These are phyloP conservation scores for Papilio gigon DNA, from an alignment of 2,888 invertebrate species.

Conservation along the genomic window DNA sequence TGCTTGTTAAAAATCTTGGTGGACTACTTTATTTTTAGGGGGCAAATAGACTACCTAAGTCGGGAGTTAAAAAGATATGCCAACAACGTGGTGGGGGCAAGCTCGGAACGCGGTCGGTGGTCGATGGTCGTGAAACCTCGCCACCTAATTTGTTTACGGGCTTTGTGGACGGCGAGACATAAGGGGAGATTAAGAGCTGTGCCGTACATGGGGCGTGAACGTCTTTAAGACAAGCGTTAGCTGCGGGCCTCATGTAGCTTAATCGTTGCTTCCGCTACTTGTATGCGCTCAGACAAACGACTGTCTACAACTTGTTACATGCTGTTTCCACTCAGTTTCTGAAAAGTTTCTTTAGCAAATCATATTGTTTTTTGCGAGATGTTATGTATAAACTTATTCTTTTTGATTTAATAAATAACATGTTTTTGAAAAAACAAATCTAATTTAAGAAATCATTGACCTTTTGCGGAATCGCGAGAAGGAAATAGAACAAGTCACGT, in stretches of 20 bases:
- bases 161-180: constrained; percentile 41
- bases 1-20: constrained; percentile 74
- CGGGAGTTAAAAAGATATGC: constrained; percentile 66
- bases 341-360: not conserved
- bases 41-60: constrained; percentile 60
- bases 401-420: not conserved
- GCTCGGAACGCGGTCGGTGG: constrained; percentile 49
- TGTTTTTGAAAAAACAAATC: no score
- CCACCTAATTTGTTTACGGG: constrained; percentile 51
- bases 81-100: constrained; percentile 53
- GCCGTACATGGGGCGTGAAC: constrained; percentile 45
- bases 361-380: not conserved
- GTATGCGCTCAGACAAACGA: constrained; percentile 17
- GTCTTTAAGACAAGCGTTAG: constrained; percentile 39
- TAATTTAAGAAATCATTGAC: no score
- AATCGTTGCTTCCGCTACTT: constrained; percentile 10
- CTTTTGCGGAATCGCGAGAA: no score
- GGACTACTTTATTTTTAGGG: constrained; percentile 76
- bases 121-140: constrained; percentile 45
- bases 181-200: constrained; percentile 46
- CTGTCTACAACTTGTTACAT: not conserved
- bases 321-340: not conserved
- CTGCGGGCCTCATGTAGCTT: constrained; percentile 25
- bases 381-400: not conserved
- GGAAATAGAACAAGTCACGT: not conserved